Evolutionary conservation across 2,888 invertebrate species (phyloP).

Genomic region (Microctonus hyperodae): DNA sequence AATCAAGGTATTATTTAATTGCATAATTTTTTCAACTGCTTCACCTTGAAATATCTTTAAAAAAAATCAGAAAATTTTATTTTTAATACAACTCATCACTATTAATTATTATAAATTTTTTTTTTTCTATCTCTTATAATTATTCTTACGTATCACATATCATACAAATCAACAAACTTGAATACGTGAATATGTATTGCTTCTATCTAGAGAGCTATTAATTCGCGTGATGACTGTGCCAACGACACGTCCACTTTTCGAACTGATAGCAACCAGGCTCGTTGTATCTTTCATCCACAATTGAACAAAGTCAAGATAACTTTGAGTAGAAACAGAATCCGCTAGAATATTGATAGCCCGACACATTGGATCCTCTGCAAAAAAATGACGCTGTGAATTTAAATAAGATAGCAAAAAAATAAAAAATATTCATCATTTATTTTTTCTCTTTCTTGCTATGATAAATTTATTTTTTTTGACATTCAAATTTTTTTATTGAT

Average conservation of each 20-base stretch:
- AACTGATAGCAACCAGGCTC: conserved; percentile 52
- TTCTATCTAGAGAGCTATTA: conserved; percentile 44
- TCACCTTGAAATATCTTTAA: conserved; percentile 46
- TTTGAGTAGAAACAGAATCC: conserved; percentile 45
- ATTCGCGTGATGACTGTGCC: conserved; percentile 48
- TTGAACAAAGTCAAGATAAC: conserved; percentile 44
- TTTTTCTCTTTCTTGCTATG: neutral
- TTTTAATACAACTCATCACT: neutral
- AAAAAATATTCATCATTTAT: neutral
- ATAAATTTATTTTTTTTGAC: neutral
- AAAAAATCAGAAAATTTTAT: neutral
- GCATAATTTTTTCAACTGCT: conserved; percentile 45
- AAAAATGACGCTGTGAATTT: conserved; percentile 49
- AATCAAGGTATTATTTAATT: conserved; percentile 43
- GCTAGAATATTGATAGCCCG: conserved; percentile 41
- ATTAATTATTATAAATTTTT: neutral
- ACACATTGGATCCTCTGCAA: conserved; percentile 53
- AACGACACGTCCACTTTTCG: conserved; percentile 48
- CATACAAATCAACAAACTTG: conserved; percentile 41
- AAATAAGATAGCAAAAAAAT: neutral
- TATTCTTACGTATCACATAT: too few species aligned
- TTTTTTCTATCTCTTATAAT: too few species aligned
- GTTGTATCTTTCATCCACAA: conserved; percentile 54
- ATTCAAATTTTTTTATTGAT: too few species aligned
- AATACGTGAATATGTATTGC: conserved; percentile 47